Base-by-base conservation (phyloP, 1,140 invertebrate species). In the Drosophila azteca region DNA sequence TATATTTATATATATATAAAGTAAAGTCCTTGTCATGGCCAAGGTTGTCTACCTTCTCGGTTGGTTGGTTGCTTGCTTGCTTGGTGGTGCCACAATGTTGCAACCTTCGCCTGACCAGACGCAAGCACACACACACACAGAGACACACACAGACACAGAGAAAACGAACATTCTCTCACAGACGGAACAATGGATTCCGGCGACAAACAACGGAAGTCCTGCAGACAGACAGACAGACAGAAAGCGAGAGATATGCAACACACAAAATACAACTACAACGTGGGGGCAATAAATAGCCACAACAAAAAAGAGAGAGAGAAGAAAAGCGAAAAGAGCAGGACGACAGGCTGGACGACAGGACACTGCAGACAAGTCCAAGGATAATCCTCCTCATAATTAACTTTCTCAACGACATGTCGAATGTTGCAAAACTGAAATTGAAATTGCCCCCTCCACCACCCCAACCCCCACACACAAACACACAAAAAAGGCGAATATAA, bases 351-450 rank as follows among this genome's bases (percentile, higher is more conserved):
- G 13, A 71, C 62, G 76, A 62, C 57, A 76, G 61, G 48, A 46
- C 26, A 81, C 62, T 87, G 82, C 81, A 82, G 83, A 69, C 82
- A 85, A 88, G 63, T 78, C 61, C 79, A 88, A 83, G 83, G 83
- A 51, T 64, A 66, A 72, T 63, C 35, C 35, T 1, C 11, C 79
- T 64, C 67, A 87, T 88, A 83, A 83, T 87, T 87, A 87, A 88
- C 77, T 85, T 78, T 64, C 64, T 43, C 64, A 50, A 68, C 49
- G 51, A 87, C 61, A 72, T 79, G 79, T 70, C 79, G 67, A 82
- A 68, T 71, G 50, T 79, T 55, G 75, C 72, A 44, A 45, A 75
- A 57, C 70, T 71, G 67, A 87, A 85, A 85, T 87, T 85, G 83
- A 88, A 88, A 87, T 88, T 51, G 66, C 53, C 53, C 17, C 57